phyloP scores from a whole-genome alignment of 2,797 vertebrate genomes.

The Karalla daura region DNA sequence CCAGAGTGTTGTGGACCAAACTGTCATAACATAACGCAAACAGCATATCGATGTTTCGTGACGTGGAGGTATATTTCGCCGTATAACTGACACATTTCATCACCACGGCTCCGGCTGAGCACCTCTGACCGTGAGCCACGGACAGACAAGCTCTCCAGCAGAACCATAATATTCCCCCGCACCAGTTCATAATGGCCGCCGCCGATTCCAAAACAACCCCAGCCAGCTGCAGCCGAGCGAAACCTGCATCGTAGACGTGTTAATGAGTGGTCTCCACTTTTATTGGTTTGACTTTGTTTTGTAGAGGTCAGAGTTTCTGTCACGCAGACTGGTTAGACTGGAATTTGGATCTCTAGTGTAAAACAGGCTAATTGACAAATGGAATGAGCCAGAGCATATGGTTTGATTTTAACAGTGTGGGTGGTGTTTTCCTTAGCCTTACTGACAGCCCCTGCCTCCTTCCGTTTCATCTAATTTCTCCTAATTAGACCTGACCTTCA shows the following conservation, averaged over 20 bases:
- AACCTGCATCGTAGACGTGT: slow-evolving; percentile 66
- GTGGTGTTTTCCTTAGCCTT: slow-evolving; percentile 80
- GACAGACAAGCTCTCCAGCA: slow-evolving; percentile 6
- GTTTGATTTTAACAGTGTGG: slow-evolving; percentile 84
- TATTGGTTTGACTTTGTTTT: slow-evolving; percentile 70
- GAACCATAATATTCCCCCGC: slow-evolving; percentile 9
- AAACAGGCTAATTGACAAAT: slow-evolving; percentile 77
- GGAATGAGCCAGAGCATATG: slow-evolving; percentile 80
- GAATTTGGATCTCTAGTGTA: slow-evolving; percentile 75
- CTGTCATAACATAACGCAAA: slow-evolving; percentile 41
- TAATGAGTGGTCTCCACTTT: slow-evolving; percentile 71
- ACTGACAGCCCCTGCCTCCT: slow-evolving; percentile 79
- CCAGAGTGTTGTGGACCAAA: slow-evolving; percentile 31
- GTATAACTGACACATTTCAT: slow-evolving; percentile 29
- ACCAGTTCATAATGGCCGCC: slow-evolving; percentile 2
- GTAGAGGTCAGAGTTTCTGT: slow-evolving; percentile 77
- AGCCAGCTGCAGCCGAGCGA: slow-evolving; percentile 45
- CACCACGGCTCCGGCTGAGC: slow-evolving; percentile 2
- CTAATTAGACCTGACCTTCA: slow-evolving; percentile 83
- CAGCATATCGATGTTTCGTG: slow-evolving; percentile 20
- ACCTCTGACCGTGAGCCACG: slow-evolving; percentile 16
- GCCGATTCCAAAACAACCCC: slow-evolving; percentile 39
- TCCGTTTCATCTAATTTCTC: slow-evolving; percentile 81
- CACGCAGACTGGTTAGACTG: slow-evolving; percentile 74
- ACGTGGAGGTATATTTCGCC: slow-evolving; percentile 26